phyloP scores from a whole-genome alignment of 2,797 vertebrate species.

The Melanotaenia trifasciata region DNA sequence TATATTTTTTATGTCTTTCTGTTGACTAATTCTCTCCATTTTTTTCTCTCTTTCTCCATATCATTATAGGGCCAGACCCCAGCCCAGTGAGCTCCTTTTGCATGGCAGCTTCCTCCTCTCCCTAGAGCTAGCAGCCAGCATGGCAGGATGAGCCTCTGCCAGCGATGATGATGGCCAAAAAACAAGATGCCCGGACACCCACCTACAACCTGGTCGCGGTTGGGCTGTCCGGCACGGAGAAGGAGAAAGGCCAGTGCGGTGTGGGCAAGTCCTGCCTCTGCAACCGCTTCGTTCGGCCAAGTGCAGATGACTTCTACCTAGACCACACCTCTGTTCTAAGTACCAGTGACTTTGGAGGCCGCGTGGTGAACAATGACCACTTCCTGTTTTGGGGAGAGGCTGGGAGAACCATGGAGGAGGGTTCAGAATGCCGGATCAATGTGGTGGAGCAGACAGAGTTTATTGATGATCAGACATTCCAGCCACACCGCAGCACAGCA shows the following conservation, averaged over 20 bases:
- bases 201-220: slow-evolving; percentile 96
- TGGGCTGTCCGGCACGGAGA: slow-evolving; percentile 97
- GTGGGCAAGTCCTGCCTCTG: slow-evolving; percentile 98
- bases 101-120: slow-evolving; percentile 70
- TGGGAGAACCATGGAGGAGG: slow-evolving; percentile 89
- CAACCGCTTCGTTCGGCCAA: slow-evolving; percentile 94
- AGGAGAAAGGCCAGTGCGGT: slow-evolving; percentile 98
- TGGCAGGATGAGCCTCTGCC: slow-evolving; percentile 91
- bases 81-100: slow-evolving; percentile 65
- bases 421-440: slow-evolving; percentile 90
- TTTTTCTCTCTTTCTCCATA: slow-evolving; percentile 41
- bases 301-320: slow-evolving; percentile 94
- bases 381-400: slow-evolving; percentile 99
- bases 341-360: slow-evolving; percentile 97
- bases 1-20: slow-evolving; percentile 25
- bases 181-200: slow-evolving; percentile 96
- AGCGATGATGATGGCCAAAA: slow-evolving; percentile 96
- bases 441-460: slow-evolving; percentile 99
- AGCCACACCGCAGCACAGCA: slow-evolving; percentile 96
- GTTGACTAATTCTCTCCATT: slow-evolving; percentile 47
- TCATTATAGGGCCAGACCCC: slow-evolving; percentile 70
- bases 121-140: slow-evolving; percentile 81
- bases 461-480: slow-evolving; percentile 98
- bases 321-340: slow-evolving; percentile 98
- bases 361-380: slow-evolving; percentile 98